A percentile compares a stretch with the other conserved stretches of the same genome.
Conservation (phyloP, 2,888 invertebrate species). For the Lasioglossum lativentre region DNA sequence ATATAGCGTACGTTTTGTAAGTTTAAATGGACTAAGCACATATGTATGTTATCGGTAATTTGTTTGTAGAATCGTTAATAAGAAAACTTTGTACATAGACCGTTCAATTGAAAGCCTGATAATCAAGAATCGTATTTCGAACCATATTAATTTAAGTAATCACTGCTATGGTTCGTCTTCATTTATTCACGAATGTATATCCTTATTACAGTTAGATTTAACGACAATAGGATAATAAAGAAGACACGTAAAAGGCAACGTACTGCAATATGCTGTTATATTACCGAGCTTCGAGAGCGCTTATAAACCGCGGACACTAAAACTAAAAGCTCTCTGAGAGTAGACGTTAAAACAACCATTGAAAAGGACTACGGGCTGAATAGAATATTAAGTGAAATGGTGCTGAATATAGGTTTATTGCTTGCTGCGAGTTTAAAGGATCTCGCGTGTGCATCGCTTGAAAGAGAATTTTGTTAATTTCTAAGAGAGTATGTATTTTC, state of each 20-base stretch:
- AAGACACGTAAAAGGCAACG: background rate
- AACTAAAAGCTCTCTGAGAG: constrained; percentile 12
- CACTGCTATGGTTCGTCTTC: background rate
- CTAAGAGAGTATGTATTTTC: too few species aligned
- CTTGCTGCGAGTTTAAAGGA: background rate
- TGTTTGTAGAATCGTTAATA: background rate
- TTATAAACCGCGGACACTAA: background rate
- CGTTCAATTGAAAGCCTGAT: background rate
- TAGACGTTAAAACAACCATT: constrained; percentile 2
- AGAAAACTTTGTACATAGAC: background rate
- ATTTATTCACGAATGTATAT: background rate
- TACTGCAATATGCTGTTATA: background rate
- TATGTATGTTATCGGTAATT: background rate
- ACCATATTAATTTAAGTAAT: background rate
- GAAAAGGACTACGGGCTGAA: background rate
- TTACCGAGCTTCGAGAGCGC: background rate
- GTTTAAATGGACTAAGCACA: too few species aligned
- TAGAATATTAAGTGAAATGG: background rate
- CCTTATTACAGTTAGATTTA: background rate
- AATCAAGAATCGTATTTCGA: background rate
- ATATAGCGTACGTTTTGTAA: too few species aligned
- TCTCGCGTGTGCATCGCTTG: background rate
- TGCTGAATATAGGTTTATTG: background rate
- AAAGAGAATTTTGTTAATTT: background rate
- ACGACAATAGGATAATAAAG: background rate